phyloP scores from a whole-genome alignment of 2,113 vertebrate species.

The Rhipidura dahli region DNA sequence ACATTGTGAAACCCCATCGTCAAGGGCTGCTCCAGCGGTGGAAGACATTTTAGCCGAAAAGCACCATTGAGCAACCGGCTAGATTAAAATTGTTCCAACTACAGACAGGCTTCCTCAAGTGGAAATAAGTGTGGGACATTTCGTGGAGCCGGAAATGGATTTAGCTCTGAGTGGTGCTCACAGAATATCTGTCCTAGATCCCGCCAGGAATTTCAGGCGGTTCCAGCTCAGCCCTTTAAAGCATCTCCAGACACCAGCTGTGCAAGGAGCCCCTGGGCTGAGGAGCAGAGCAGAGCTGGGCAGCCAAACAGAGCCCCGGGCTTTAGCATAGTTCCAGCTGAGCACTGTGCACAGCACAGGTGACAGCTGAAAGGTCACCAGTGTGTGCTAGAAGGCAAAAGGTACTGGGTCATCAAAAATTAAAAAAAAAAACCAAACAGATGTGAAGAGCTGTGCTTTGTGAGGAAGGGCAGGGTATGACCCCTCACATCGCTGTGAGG shows the following conservation, averaged over 20 bases:
- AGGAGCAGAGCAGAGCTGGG: neutral
- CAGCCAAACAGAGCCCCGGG: neutral
- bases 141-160: accelerated
- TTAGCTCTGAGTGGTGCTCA: neutral
- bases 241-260: neutral
- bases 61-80: accelerated
- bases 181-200: neutral
- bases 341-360: accelerated
- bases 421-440: too few species aligned
- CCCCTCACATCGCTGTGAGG: accelerated
- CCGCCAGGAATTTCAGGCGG: neutral
- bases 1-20: neutral
- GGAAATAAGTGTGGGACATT: accelerated
- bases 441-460: neutral
- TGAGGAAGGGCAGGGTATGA: neutral
- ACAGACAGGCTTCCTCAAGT: too few species aligned
- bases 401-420: too few species aligned
- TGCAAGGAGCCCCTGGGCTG: accelerated
- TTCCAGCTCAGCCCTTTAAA: neutral
- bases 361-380: neutral
- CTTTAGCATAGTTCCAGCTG: neutral
- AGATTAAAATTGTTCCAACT: neutral
- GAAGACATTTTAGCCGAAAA: neutral
- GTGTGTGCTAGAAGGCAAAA: accelerated
- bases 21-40: neutral